A percentile compares a stretch with the other conserved stretches of the same genome.
Conservation (phyloP, 2,888 invertebrate genomes). For the Chloroclystis v-ata region DNA sequence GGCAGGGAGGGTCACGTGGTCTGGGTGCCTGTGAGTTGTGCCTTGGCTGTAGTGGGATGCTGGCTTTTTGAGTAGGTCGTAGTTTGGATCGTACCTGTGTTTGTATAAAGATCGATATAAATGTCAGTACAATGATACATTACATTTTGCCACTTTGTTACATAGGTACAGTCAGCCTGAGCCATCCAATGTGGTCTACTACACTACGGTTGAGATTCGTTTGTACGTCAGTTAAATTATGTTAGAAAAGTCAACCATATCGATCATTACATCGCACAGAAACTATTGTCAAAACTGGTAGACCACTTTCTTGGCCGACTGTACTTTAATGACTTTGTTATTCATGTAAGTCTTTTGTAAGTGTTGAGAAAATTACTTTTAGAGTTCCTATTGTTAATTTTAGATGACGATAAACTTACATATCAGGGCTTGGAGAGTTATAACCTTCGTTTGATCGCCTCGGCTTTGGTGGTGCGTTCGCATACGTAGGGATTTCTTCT, state of each 20-base stretch:
- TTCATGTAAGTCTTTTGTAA: not conserved
- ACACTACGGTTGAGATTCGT: too few species aligned
- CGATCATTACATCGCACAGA: too few species aligned
- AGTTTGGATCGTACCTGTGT: conserved; percentile 75
- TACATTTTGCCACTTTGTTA: too few species aligned
- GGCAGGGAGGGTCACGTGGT: conserved; percentile 57
- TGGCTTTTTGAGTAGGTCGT: conserved; percentile 74
- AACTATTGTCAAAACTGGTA: too few species aligned
- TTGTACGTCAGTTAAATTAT: too few species aligned
- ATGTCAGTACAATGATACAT: not conserved
- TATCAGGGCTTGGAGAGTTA: conserved; percentile 85
- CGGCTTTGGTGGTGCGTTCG: conserved; percentile 93
- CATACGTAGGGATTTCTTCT: conserved; percentile 83
- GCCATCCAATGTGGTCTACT: too few species aligned
- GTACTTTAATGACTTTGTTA: too few species aligned
- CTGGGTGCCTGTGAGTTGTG: conserved; percentile 64
- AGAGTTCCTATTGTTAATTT: too few species aligned
- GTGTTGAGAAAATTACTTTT: too few species aligned
- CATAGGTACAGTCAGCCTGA: too few species aligned
- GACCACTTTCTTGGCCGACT: too few species aligned
- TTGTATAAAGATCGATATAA: conserved; percentile 18
- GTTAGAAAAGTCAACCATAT: too few species aligned
- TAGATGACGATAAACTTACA: conserved; percentile 68
- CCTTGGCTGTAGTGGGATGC: conserved; percentile 72
- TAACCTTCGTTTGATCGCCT: conserved; percentile 87